Conservation (phyloP, 2,113 vertebrate genomes). For the Tetrax tetrax region DNA sequence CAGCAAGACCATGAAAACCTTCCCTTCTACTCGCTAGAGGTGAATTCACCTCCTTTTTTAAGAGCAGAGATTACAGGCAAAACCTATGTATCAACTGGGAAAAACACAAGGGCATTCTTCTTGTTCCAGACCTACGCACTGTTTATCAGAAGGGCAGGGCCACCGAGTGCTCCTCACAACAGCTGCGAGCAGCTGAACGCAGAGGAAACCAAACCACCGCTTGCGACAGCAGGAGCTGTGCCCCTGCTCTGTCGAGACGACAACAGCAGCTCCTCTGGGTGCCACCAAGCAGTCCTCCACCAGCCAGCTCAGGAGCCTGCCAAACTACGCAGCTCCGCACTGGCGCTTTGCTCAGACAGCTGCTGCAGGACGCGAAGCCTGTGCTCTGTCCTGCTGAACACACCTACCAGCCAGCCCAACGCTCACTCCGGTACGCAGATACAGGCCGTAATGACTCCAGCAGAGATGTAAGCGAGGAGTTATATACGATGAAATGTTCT, state of each 20-base stretch:
- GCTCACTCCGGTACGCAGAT: not conserved
- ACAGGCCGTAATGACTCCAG: not conserved
- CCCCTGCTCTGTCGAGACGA: not conserved
- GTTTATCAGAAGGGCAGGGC: not conserved
- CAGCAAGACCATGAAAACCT: not conserved
- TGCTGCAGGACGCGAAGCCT: fast-evolving
- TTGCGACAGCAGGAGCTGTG: fast-evolving
- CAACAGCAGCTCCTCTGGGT: not conserved
- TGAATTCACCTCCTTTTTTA: not conserved
- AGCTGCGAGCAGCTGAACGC: not conserved
- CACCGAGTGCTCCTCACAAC: not conserved
- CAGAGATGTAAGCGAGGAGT: not conserved
- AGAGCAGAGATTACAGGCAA: not conserved
- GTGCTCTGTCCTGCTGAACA: not conserved
- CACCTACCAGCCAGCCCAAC: not conserved
- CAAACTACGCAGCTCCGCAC: not conserved
- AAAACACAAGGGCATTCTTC: not conserved
- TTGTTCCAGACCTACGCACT: not conserved
- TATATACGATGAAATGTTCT: not conserved
- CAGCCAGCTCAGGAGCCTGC: not conserved
- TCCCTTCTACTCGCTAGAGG: not conserved
- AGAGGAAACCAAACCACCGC: not conserved
- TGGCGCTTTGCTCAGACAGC: no score
- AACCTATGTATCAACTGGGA: not conserved
- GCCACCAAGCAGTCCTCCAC: not conserved